These are phyloP conservation scores for cattle (Bos taurus) DNA, from an alignment of 2,113 vertebrate genomes.

Conservation along the genomic window DNA sequence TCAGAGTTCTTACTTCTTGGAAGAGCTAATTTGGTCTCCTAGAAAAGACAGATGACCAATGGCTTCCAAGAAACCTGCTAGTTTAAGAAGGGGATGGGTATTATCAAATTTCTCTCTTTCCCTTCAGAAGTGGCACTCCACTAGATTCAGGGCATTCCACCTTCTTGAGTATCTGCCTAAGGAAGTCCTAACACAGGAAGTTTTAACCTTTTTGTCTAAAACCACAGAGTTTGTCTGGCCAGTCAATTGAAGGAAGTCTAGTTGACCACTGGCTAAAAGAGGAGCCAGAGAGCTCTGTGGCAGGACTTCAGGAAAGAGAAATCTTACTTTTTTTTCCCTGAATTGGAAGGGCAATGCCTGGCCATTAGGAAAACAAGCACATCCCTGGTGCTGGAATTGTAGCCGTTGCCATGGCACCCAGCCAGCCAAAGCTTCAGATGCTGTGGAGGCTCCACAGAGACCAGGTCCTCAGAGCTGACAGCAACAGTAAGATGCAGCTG, in stretches of 20 bases:
- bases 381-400: not conserved
- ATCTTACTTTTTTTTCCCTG: not conserved
- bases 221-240: not conserved
- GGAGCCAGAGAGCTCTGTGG: not conserved
- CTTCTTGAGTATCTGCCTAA: not conserved
- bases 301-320: not conserved
- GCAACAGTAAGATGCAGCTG: not conserved
- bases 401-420: slow-evolving; percentile 57
- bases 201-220: not conserved
- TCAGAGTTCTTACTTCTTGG: not conserved
- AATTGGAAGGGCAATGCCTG: not conserved
- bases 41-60: not conserved
- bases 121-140: not conserved
- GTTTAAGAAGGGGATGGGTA: not conserved
- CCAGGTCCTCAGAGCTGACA: not conserved
- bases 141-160: not conserved
- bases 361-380: slow-evolving; percentile 48
- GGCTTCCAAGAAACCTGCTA: not conserved
- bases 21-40: not conserved
- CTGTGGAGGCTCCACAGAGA: slow-evolving; percentile 14
- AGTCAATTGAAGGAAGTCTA: not conserved
- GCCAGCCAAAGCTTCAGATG: not conserved
- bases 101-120: not conserved
- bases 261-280: not conserved
- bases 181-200: not conserved